A percentile compares a stretch with the other conserved stretches of the same genome.
Evolutionary conservation across 64 coral and sea anemone genomes (phyloP).

Genomic region (Dendronephthya gigantea): DNA sequence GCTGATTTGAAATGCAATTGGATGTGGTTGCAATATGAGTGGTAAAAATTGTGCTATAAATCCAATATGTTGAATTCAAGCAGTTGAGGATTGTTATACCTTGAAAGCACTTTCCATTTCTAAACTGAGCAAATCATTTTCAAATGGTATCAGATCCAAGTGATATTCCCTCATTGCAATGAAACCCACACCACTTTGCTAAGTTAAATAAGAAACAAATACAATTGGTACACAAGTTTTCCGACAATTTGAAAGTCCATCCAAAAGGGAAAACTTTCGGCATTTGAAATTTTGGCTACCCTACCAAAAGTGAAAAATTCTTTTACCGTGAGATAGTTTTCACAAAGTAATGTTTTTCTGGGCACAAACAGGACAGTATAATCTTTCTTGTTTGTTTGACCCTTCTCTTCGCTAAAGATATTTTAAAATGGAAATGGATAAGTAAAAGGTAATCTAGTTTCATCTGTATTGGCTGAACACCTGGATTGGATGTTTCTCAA

Average conservation of each 20-base stretch:
- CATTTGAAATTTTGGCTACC: no score
- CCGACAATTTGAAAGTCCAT: not conserved
- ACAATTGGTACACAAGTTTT: not conserved
- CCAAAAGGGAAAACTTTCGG: no score
- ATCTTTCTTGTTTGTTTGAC: conserved; percentile 75
- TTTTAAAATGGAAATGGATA: no score
- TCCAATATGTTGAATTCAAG: no score
- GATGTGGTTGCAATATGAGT: no score
- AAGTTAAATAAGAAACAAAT: not conserved
- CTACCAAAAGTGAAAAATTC: not conserved
- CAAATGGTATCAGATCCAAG: conserved; percentile 84
- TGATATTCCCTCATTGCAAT: conserved; percentile 78
- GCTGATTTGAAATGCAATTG: not conserved
- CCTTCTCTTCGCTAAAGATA: conserved; percentile 35
- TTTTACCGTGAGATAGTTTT: conserved; percentile 52
- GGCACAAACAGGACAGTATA: conserved; percentile 82
- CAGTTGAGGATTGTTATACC: no score
- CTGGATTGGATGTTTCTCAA: not conserved
- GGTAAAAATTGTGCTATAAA: no score
- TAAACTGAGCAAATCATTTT: conserved; percentile 74
- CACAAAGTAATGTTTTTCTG: conserved; percentile 88
- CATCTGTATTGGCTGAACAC: not conserved
- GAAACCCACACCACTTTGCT: conserved; percentile 68
- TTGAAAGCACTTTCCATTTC: conserved; percentile 97
- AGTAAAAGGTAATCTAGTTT: no score